Conservation (phyloP, 2,888 invertebrate species). For the Drosophila histrio region DNA sequence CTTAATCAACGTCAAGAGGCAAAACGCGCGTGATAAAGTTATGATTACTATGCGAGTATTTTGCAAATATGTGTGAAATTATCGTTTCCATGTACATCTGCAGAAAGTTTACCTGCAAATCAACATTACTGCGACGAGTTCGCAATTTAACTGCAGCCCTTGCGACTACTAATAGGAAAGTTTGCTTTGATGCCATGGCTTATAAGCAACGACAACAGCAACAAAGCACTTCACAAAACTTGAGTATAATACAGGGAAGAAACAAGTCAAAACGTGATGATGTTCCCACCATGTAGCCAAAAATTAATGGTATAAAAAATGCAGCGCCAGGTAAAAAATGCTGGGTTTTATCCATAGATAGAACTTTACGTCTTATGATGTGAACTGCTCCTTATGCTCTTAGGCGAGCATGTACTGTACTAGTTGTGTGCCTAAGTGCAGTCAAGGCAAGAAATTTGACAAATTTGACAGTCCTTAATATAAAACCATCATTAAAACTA, state of each 20-base stretch:
- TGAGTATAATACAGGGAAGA: slow-evolving; percentile 6
- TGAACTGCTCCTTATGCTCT: slow-evolving; percentile 8
- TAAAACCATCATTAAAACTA: slow-evolving; percentile 73
- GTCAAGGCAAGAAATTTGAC: slow-evolving; percentile 66
- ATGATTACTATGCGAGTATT: slow-evolving; percentile 66
- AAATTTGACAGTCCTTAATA: slow-evolving; percentile 72
- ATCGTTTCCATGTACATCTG: slow-evolving; percentile 65
- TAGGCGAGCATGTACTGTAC: neutral
- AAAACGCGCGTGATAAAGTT: slow-evolving; percentile 70
- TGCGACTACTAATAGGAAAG: slow-evolving; percentile 29
- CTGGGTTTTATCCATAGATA: slow-evolving; percentile 13
- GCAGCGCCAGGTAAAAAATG: slow-evolving; percentile 19
- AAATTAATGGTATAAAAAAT: slow-evolving; percentile 53
- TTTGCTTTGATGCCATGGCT: slow-evolving; percentile 20
- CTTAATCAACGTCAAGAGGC: slow-evolving; percentile 70
- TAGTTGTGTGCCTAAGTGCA: slow-evolving; percentile 54
- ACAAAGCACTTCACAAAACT: slow-evolving; percentile 16
- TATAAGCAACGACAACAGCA: slow-evolving; percentile 13
- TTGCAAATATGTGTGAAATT: slow-evolving; percentile 68
- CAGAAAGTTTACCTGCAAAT: slow-evolving; percentile 61
- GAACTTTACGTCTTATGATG: slow-evolving; percentile 36
- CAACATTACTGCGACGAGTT: slow-evolving; percentile 38
- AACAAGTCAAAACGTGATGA: slow-evolving; percentile 36
- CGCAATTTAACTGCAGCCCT: slow-evolving; percentile 18
- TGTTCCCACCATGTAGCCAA: slow-evolving; percentile 19